Percentiles rank a stretch among this genome's conserved stretches.
Evolutionary conservation across 2,888 invertebrate species (phyloP).

Genomic region (Enchytraeus crypticus): DNA sequence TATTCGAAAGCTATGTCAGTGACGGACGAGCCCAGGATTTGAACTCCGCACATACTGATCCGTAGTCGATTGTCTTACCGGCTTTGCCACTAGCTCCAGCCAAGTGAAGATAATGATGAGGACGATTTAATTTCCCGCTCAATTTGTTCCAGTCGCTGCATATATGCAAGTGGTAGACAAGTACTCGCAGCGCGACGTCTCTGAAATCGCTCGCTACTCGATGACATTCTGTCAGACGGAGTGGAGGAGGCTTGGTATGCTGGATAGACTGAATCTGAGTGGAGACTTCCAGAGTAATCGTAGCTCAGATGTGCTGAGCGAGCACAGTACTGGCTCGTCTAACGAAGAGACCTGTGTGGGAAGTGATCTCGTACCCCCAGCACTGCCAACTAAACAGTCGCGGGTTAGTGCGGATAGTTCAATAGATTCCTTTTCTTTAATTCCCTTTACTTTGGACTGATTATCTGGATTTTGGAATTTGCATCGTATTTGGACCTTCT

Average conservation of each 20-base stretch:
- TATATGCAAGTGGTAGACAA: slow-evolving; percentile 25
- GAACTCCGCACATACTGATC: too few species aligned
- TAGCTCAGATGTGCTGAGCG: background rate
- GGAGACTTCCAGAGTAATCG: background rate
- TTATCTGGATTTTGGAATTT: background rate
- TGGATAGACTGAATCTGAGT: slow-evolving; percentile 31
- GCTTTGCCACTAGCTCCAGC: too few species aligned
- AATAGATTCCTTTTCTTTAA: too few species aligned
- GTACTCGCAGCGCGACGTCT: slow-evolving; percentile 29
- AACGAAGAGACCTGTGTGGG: background rate
- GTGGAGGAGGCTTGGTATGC: slow-evolving; percentile 52
- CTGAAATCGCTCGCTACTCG: slow-evolving; percentile 71
- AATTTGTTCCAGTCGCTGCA: slow-evolving; percentile 17
- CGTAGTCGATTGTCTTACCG: too few species aligned
- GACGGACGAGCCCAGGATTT: too few species aligned
- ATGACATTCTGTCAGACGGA: slow-evolving; percentile 59
- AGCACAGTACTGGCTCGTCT: background rate
- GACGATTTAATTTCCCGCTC: too few species aligned
- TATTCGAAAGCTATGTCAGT: too few species aligned
- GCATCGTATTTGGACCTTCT: background rate
- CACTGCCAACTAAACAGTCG: slow-evolving; percentile 3
- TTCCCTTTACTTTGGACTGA: too few species aligned
- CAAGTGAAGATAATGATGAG: too few species aligned
- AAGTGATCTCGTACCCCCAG: too few species aligned
- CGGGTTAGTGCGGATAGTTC: background rate